Conservation (phyloP, 2,888 invertebrate species). For the Orthosia gracilis region DNA sequence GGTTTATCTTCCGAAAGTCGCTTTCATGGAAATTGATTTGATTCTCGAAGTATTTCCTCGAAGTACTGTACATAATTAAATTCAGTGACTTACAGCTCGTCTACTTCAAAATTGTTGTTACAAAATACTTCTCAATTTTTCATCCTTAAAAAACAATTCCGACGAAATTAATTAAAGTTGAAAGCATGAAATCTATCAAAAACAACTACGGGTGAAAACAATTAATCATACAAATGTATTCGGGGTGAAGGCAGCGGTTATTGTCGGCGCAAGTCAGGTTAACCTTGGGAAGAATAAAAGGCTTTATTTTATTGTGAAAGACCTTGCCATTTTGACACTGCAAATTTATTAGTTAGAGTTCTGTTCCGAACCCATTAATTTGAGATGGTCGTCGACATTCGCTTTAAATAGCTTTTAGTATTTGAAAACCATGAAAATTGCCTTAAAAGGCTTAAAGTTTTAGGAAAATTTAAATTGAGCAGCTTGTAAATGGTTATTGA, state of each 20-base stretch:
- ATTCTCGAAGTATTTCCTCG: background rate
- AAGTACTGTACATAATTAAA: background rate
- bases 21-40: background rate
- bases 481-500: background rate
- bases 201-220: constrained; percentile 46
- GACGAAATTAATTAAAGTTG: constrained; percentile 50
- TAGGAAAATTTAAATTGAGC: background rate
- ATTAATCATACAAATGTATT: constrained; percentile 63
- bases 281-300: constrained; percentile 55
- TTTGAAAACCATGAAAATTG: background rate
- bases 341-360: constrained; percentile 39
- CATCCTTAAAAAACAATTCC: constrained; percentile 31
- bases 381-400: constrained; percentile 24
- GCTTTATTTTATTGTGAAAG: constrained; percentile 38
- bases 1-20: background rate
- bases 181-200: constrained; percentile 55
- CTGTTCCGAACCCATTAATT: constrained; percentile 22
- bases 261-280: constrained; percentile 40
- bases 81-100: background rate
- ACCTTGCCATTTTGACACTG: constrained; percentile 39
- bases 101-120: background rate
- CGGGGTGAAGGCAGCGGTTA: constrained; percentile 23
- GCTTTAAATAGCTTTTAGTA: constrained; percentile 10
- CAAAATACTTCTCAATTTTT: constrained; percentile 30
- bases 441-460: background rate